phyloP scores from a whole-genome alignment of 2,113 vertebrate species.

The Enhydra lutris region DNA sequence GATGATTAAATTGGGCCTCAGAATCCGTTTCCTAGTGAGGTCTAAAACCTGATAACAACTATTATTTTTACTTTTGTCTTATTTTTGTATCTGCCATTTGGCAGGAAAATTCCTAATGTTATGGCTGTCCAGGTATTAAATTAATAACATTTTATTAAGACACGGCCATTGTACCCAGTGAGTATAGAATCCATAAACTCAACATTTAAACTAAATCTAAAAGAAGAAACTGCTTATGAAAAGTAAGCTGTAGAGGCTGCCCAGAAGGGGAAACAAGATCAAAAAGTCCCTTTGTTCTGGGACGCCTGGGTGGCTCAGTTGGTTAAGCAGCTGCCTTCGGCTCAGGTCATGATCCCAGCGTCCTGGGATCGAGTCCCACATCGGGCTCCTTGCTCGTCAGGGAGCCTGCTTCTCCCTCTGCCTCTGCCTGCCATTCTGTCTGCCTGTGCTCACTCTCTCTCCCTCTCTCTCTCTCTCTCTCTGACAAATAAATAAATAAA shows the following conservation, averaged over 20 bases:
- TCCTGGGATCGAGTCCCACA: no score
- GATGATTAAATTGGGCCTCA: not conserved
- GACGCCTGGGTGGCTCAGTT: no score
- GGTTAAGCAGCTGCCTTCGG: no score
- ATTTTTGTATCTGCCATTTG: conserved; percentile 9
- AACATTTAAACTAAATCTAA: conserved; percentile 40
- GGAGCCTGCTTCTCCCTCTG: no score
- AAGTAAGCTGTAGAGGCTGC: not conserved
- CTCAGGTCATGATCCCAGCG: no score
- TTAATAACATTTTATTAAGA: conserved; percentile 39
- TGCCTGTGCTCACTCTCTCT: no score
- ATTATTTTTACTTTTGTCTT: not conserved
- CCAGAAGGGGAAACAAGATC: not conserved
- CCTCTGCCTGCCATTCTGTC: no score
- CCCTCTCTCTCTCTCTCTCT: no score
- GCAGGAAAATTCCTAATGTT: not conserved
- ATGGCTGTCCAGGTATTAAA: conserved; percentile 9
- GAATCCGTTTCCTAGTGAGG: not conserved
- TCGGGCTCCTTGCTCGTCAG: no score
- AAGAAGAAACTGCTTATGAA: conserved; percentile 31
- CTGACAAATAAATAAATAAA: no score
- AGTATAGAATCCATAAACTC: conserved; percentile 17
- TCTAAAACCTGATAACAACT: conserved; percentile 20
- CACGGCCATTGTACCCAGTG: not conserved
- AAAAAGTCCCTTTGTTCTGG: conserved; percentile 19